These are phyloP conservation scores for Galeruca laticollis DNA, from an alignment of 2,888 invertebrate genomes.

Conservation along the genomic window DNA sequence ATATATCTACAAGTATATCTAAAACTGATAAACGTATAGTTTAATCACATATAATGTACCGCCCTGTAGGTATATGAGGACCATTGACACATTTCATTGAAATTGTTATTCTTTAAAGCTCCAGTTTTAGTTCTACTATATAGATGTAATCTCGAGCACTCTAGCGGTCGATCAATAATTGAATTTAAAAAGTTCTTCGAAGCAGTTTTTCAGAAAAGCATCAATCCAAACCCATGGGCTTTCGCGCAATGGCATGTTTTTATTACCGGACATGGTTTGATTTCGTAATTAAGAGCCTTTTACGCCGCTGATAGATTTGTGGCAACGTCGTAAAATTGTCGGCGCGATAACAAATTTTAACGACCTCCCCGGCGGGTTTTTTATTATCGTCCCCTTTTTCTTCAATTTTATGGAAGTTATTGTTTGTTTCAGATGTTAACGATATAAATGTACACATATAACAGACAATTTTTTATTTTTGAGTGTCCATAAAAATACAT, in stretches of 20 bases:
- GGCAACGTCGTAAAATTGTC: background rate
- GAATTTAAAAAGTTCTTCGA: background rate
- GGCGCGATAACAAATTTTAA: slow-evolving; percentile 11
- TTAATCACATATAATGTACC: too few relatives aligned
- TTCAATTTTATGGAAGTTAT: slow-evolving; percentile 2
- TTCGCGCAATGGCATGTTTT: slow-evolving; percentile 25
- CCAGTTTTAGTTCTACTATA: background rate
- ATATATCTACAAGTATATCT: too few relatives aligned
- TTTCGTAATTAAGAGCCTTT: slow-evolving; percentile 26
- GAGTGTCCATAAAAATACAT: too few relatives aligned
- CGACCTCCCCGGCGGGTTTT: background rate
- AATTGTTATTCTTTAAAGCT: background rate
- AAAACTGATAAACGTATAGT: too few relatives aligned
- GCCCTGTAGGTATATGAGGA: too few relatives aligned
- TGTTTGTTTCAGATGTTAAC: background rate
- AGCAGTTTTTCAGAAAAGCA: background rate
- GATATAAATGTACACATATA: too few relatives aligned
- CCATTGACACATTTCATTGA: background rate
- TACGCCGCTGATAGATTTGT: slow-evolving; percentile 7
- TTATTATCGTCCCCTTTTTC: background rate
- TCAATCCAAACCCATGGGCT: slow-evolving; percentile 1
- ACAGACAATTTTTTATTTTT: too few relatives aligned
- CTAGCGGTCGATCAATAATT: background rate
- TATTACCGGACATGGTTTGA: slow-evolving; percentile 31
- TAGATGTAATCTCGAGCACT: background rate